Evolutionary conservation across 2,888 invertebrate species (phyloP).

Genomic region (Tetropium fuscum): DNA sequence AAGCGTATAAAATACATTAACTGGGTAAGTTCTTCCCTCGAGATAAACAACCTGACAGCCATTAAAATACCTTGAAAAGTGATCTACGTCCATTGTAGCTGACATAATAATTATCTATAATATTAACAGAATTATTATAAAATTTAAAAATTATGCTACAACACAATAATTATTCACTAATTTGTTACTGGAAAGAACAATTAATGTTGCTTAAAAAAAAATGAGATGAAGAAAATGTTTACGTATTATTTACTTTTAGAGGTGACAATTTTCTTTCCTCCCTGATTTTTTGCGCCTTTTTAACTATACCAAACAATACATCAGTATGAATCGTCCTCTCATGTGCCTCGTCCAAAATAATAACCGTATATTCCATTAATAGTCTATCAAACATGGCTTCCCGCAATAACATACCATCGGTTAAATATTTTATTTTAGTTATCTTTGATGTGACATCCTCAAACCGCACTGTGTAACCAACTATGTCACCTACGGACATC

Average conservation of each 20-base stretch:
- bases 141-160: not conserved
- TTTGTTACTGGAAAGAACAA: too few species aligned
- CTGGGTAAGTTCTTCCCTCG: slow-evolving; percentile 89
- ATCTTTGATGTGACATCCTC: slow-evolving; percentile 85
- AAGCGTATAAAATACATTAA: slow-evolving; percentile 79
- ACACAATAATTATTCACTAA: too few species aligned
- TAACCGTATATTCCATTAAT: slow-evolving; percentile 81
- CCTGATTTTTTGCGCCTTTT: slow-evolving; percentile 84
- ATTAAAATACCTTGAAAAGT: slow-evolving; percentile 91
- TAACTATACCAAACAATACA: slow-evolving; percentile 92
- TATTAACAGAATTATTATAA: not conserved
- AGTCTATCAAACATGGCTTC: slow-evolving; percentile 87
- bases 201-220: too few species aligned
- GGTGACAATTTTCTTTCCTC: slow-evolving; percentile 70
- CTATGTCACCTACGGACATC: slow-evolving; percentile 59
- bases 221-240: too few species aligned
- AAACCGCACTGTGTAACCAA: slow-evolving; percentile 87
- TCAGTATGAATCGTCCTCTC: slow-evolving; percentile 96
- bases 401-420: slow-evolving; percentile 93
- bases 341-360: slow-evolving; percentile 95
- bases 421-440: slow-evolving; percentile 92
- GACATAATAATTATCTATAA: slow-evolving; percentile 88
- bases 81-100: slow-evolving; percentile 96
- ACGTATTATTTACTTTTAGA: slow-evolving; percentile 77
- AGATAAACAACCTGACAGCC: slow-evolving; percentile 88